Conservation (phyloP, 2,113 vertebrate genomes). For the Myiagra hebetior region DNA sequence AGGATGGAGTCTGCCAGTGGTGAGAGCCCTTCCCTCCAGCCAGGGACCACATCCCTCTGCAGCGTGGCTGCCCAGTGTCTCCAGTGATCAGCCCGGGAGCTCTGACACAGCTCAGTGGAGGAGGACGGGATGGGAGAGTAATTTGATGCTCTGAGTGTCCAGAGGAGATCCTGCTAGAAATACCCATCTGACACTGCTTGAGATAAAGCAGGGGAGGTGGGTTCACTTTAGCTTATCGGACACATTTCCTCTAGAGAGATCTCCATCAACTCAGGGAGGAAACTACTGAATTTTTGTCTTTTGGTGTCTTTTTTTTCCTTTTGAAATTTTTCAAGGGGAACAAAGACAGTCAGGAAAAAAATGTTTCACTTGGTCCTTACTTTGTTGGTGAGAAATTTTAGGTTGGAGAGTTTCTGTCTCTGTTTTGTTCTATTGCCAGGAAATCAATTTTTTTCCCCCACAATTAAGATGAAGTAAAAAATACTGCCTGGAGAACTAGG, state of each 20-base stretch:
- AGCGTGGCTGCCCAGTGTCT: rapidly evolving
- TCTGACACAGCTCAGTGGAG: not conserved
- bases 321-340: not conserved
- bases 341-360: not conserved
- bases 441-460: not conserved
- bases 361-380: not conserved
- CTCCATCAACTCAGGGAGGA: conserved; percentile 30
- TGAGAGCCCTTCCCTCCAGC: rapidly evolving
- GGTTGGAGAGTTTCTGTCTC: not conserved
- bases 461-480: conserved; percentile 1
- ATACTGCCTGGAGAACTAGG: not conserved
- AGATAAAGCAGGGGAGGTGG: conserved; percentile 44
- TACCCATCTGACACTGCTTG: conserved; percentile 53
- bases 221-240: conserved; percentile 46
- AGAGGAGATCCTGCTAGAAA: conserved; percentile 28
- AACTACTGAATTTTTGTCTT: conserved; percentile 15
- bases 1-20: not conserved
- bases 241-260: conserved; percentile 56
- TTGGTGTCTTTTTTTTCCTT: not conserved
- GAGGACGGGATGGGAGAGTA: not conserved
- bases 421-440: not conserved
- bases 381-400: not conserved
- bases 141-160: conserved; percentile 39
- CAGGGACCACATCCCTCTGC: rapidly evolving
- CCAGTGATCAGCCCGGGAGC: rapidly evolving